Conservation (phyloP, 2,888 invertebrate genomes). For the Patella depressa region DNA sequence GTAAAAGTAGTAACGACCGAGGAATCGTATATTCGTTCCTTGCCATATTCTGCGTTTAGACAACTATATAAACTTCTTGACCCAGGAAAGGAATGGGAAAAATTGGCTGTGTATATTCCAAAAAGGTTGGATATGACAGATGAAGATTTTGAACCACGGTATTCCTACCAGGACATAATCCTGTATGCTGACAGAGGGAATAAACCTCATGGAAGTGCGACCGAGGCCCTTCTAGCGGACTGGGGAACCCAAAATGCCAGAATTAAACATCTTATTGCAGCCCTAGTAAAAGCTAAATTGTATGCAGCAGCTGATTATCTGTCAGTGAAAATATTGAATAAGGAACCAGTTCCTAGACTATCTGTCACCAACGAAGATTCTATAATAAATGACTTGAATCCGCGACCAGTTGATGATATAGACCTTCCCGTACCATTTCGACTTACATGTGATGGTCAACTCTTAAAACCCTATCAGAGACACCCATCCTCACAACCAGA, state of each 20-base stretch:
- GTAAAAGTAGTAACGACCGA: constrained; percentile 30
- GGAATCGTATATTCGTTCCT: constrained; percentile 49
- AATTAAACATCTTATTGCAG: constrained; percentile 45
- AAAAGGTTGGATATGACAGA: constrained; percentile 35
- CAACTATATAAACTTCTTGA: constrained; percentile 47
- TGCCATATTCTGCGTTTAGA: constrained; percentile 47
- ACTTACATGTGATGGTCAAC: too few relatives aligned
- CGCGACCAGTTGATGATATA: too few relatives aligned
- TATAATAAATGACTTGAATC: too few relatives aligned
- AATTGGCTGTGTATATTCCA: constrained; percentile 48
- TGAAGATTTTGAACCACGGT: constrained; percentile 29
- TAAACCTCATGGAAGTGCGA: constrained; percentile 44
- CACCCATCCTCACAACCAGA: too few relatives aligned
- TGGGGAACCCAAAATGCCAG: constrained; percentile 58
- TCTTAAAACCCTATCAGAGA: too few relatives aligned
- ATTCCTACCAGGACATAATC: constrained; percentile 4
- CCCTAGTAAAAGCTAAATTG: constrained; percentile 39
- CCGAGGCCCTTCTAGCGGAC: constrained; percentile 44
- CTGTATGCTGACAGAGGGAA: constrained; percentile 40
- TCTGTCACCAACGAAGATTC: too few relatives aligned
- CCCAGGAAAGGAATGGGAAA: constrained; percentile 52
- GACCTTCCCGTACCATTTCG: too few relatives aligned
- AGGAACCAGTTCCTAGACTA: constrained; percentile 33
- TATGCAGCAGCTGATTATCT: constrained; percentile 53
- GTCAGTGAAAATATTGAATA: constrained; percentile 44